Percentiles rank a stretch among this genome's conserved stretches.
Conservation (phyloP, 2,888 invertebrate species). For the Xylota segnis region DNA sequence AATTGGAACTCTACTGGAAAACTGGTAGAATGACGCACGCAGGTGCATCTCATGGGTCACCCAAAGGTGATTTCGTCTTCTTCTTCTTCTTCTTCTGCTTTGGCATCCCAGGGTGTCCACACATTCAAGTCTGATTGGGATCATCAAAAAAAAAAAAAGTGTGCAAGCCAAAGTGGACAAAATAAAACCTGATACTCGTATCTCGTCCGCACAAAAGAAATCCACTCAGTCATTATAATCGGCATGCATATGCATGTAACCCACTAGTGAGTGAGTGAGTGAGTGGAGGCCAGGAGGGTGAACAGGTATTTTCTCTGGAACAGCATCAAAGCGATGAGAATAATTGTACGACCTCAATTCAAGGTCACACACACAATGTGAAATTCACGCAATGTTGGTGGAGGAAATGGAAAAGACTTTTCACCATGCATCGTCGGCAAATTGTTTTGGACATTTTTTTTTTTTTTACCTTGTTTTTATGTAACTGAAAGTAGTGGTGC, state of each 20-base stretch:
- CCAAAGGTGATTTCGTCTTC: slow-evolving; percentile 41
- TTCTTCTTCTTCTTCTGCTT: background rate
- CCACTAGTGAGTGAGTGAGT: background rate
- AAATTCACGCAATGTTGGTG: background rate
- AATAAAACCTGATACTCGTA: slow-evolving; percentile 31
- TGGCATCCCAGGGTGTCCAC: background rate
- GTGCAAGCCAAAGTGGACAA: slow-evolving; percentile 12
- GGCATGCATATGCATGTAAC: background rate
- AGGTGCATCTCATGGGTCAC: slow-evolving; percentile 58
- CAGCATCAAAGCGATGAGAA: slow-evolving; percentile 24
- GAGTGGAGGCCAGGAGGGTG: background rate
- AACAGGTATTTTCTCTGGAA: slow-evolving; percentile 44
- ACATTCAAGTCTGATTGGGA: slow-evolving; percentile 13
- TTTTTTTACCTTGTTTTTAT: background rate
- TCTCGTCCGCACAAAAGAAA: slow-evolving; percentile 33
- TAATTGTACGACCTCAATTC: slow-evolving; percentile 45
- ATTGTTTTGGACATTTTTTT: background rate
- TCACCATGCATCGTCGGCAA: background rate
- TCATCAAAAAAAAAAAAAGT: slow-evolving; percentile 33
- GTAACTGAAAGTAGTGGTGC: background rate
- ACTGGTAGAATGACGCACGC: slow-evolving; percentile 52
- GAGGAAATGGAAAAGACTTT: slow-evolving; percentile 11
- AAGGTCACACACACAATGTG: slow-evolving; percentile 30
- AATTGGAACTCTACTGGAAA: slow-evolving; percentile 32
- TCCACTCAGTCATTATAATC: slow-evolving; percentile 6